Evolutionary conservation across 1,140 invertebrate genomes (phyloP), one percentile per base, ranked within the genome.

Genomic region (Pogonus chalceus): DNA sequence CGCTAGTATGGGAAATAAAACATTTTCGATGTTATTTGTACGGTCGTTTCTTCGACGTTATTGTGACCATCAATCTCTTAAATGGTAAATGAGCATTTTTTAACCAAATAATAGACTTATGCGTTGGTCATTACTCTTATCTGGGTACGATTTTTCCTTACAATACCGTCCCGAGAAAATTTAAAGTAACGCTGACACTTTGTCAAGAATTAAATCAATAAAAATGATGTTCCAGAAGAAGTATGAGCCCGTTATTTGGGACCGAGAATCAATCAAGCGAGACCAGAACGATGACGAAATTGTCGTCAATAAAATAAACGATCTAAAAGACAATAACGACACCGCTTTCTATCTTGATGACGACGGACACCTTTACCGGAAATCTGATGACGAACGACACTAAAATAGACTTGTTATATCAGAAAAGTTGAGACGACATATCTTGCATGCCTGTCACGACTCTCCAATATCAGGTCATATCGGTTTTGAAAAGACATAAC

Each of bases 41-140:
- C 37, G 64, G 64, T 20, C 60, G 46, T 12, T 54, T 65, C 22
- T 73, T 76, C 51, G 65, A 26, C 2, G 60, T 74, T 7, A 43
- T 64, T 22, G 74, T 71, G 73, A 77, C 54, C 71, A 75, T 50
- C 61, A 64, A 50, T 63, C 68, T 1, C 56, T 75, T 10, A 52
- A 48, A 23, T 76, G 65, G 61, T 51, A 74, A 2, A 55, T 59
- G 16, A 60, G 61, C 9, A 61, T 66, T 0, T 68, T 64, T 52
- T 59, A 69, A 23, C 58, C 61, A 16, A 57, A 49, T 0, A 56
- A 56, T 48, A 35, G 68, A 52, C 49, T 73, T 9, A 62, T 60
- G 2, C 49, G 67, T 35, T 74, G 67, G 68, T 21, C 51, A 16
- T 26, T 70, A 18, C 23, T 58, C 39, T 47, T 74, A 7, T 62